phyloP scores from a whole-genome alignment of 2,113 vertebrate species.

The Protobothrops mucrosquamatus region DNA sequence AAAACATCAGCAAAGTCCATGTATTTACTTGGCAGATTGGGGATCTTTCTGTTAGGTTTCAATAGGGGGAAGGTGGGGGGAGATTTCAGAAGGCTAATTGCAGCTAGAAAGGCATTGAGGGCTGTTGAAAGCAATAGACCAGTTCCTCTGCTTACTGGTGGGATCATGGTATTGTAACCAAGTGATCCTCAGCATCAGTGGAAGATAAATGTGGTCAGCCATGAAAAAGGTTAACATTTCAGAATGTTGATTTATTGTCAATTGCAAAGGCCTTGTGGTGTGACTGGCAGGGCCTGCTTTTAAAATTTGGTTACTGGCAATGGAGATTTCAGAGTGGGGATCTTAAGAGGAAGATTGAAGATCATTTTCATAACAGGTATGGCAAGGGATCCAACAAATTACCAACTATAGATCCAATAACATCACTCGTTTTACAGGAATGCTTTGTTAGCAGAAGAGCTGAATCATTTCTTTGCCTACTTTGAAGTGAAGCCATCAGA shows the following conservation, averaged over 20 bases:
- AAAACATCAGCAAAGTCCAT: background rate
- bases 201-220: background rate
- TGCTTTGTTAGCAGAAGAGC: no score
- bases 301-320: background rate
- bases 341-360: background rate
- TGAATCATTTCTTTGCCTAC: no score
- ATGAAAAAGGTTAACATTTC: no score
- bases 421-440: no score
- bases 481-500: no score
- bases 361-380: no score
- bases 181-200: background rate
- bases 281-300: no score
- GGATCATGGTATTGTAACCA: background rate
- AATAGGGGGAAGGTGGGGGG: no score
- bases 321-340: background rate
- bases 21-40: background rate
- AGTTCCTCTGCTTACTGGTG: background rate
- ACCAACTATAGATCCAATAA: no score
- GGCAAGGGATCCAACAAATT: no score
- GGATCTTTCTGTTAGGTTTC: background rate
- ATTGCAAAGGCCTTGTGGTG: no score
- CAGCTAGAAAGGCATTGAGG: background rate
- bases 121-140: background rate
- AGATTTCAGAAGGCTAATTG: background rate
- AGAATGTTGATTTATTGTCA: no score